Evolutionary conservation across 2,888 invertebrate genomes (phyloP), one percentile per base, ranked within the genome.

Genomic region (Hecatera dysodea): DNA sequence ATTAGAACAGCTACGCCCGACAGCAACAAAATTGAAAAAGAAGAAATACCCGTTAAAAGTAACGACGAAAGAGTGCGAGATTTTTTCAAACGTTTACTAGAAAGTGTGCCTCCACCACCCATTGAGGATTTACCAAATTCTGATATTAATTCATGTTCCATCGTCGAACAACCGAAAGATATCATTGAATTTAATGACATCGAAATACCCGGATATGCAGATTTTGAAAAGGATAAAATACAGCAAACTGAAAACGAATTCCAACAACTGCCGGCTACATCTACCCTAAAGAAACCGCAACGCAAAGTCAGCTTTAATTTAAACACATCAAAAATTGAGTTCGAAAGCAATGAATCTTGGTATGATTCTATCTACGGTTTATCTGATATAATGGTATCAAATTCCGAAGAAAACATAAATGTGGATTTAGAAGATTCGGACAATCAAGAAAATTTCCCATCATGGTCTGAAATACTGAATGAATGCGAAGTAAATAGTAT

Each of bases 311-410:
- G 88, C 80, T 93, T 92, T 65, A 89, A 90, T 72, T 77, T 89
- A 33, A 89, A 85, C 52, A 87, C 87, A 8, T 72, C 87, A 15
- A 86, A 84, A 77, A 72, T 80, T 39, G 89, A 92, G 62, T 86
- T 86, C 59, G 89, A 89, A 42, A 82, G 87, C 57, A 78, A 80
- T 65, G 92, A 92, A 61, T 90, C 90, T 22, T 95, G 94, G 94
- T 91, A 92, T 75, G 95, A 95, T 80, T 93, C 92, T 60, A 92
- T 94, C 67, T 94, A 93, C 75, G 95, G 95, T 17, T 71, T 95
- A 53, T 90, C 93, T n/a, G 91, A 92, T 76, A 80, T 92, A 67
- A 80, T 86, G 68, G 42, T 71, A 69, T 52, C 75, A 8, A 46
- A 33, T 29, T 75, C 75, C 50, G 67, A 67, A 64, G 73, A 81